Percentiles rank a stretch among this genome's conserved stretches.
Evolutionary conservation across 2,888 invertebrate species (phyloP).

Genomic region (Alitta virens): DNA sequence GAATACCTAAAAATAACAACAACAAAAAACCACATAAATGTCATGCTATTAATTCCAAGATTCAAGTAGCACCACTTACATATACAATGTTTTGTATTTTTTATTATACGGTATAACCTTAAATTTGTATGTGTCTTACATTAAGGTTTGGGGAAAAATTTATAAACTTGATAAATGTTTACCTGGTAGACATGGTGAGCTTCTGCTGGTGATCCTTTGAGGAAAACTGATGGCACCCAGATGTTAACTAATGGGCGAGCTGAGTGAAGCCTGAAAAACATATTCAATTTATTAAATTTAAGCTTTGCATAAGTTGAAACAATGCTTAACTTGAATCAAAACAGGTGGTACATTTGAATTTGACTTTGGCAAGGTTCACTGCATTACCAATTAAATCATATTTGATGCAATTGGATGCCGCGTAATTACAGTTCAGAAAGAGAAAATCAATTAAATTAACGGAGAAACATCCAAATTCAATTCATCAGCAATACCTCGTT

Average conservation of each 20-base stretch:
- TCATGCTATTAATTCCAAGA: background rate
- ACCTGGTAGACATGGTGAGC: conserved; percentile 90
- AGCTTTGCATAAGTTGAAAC: no score
- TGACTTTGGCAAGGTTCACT: no score
- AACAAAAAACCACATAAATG: background rate
- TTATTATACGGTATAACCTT: background rate
- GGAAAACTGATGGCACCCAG: conserved; percentile 84
- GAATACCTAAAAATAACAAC: conserved; percentile 65
- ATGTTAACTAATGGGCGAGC: conserved; percentile 68
- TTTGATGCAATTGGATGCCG: no score
- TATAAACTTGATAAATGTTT: conserved; percentile 29
- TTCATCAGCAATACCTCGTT: no score
- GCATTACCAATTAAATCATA: no score
- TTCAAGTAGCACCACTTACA: no score
- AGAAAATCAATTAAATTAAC: no score
- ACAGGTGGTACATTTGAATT: no score
- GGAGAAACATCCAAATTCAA: no score
- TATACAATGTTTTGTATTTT: background rate
- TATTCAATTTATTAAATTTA: no score
- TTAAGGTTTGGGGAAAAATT: background rate
- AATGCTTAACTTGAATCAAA: no score
- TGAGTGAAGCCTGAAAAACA: background rate
- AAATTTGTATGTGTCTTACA: background rate
- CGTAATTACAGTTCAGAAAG: no score
- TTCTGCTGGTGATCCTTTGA: conserved; percentile 69